A percentile compares a stretch with the other conserved stretches of the same genome.
Evolutionary conservation across 2,888 invertebrate genomes (phyloP).

Genomic region (Vandiemenella viatica): DNA sequence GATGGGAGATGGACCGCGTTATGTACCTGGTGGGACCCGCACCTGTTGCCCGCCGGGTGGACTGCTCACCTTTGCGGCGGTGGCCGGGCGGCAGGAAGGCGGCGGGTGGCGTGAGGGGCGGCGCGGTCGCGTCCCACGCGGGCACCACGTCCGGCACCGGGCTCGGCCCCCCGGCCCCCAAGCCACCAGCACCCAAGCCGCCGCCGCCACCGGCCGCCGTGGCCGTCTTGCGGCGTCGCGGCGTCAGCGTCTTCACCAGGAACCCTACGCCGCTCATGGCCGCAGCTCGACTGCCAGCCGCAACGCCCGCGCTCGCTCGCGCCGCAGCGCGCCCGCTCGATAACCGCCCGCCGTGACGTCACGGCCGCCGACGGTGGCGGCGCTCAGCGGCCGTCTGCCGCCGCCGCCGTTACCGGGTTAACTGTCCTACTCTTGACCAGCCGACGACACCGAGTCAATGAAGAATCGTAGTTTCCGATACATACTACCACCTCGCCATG

Average conservation of each 20-base stretch:
- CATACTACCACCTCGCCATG: no score
- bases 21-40: no score
- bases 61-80: constrained; percentile 24
- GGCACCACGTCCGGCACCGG: constrained; percentile 38
- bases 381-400: background rate
- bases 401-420: no score
- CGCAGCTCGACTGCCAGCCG: background rate
- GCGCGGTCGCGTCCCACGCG: constrained; percentile 38
- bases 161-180: constrained; percentile 7
- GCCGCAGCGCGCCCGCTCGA: background rate
- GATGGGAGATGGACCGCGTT: background rate
- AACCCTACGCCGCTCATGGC: constrained; percentile 43
- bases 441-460: no score
- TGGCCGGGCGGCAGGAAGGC: constrained; percentile 48
- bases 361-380: background rate
- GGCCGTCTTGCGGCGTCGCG: constrained; percentile 32
- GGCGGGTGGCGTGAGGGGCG: constrained; percentile 52
- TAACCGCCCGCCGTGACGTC: background rate
- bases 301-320: background rate
- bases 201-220: constrained; percentile 3
- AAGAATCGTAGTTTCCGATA: no score
- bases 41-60: background rate
- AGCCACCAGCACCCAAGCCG: constrained; percentile 24
- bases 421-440: no score
- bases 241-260: constrained; percentile 48